Base-by-base conservation (phyloP, 2,113 vertebrate genomes). In the Leptobrachium leishanense region DNA sequence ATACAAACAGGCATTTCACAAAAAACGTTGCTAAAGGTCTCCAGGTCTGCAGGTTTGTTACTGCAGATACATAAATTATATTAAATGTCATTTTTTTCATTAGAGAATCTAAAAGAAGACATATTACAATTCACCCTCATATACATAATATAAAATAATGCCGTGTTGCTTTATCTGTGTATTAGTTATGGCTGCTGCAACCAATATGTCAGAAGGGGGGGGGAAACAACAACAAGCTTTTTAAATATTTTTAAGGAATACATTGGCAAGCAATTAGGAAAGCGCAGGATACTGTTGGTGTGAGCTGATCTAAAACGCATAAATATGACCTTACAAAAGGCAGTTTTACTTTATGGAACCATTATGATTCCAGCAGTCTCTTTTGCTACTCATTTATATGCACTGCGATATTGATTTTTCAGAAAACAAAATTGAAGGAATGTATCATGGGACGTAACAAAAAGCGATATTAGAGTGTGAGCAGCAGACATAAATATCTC, bases 341-440 rank as follows among this genome's bases (percentile, higher is more conserved):
- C 10, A 15, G 55, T 8, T 59, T 59, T 15, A 11, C 55, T 59
- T 62, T 59, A 70, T 41, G 67, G 57, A 46, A 55, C 69, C 42
- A 41, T 50, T 72, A 73, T 40, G 71, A 73, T 50, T 41, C 13
- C 70, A 50, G 46, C 39, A 31, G 46, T 7, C 40, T 55, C 46
- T 66, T n/a, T 31, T 5, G 46, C 57, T 65, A 31, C 59, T 79
- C 71, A 68, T 74, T 74, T 59, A 44, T 68, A 68, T 74, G 71
- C 71, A 31, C 64, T 59, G 77, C 43, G 20, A 80, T 80, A 74
- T 74, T 57, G 71, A 80, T 67, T 73, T 72, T 74, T 68, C 70
- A 40, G 15, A 44, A 59, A 59, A 43, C 39, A 80, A 67, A 73
- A 80, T 80, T 80, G 50, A 31, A 59, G 42, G n/a, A 31, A 64